These are phyloP conservation scores for Peromyscus eremicus DNA, from an alignment of 2,797 vertebrate genomes.

Conservation along the genomic window DNA sequence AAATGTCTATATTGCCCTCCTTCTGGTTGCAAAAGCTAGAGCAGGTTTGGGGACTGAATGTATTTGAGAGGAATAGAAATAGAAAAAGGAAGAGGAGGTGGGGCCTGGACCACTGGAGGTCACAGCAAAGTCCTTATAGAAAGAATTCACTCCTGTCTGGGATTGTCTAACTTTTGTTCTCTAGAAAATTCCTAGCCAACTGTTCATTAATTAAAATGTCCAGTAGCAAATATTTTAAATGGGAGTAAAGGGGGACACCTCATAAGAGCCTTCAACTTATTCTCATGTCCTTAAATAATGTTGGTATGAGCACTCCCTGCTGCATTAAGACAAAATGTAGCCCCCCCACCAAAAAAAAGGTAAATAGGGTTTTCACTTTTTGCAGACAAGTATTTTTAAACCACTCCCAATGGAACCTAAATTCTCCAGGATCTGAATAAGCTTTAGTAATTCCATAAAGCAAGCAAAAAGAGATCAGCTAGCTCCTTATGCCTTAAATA, in stretches of 20 bases:
- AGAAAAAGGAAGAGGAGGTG: background rate
- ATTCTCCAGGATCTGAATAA: background rate
- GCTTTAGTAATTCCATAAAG: background rate
- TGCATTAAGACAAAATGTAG: background rate
- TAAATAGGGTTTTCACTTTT: background rate
- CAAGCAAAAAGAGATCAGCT: background rate
- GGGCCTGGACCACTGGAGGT: no score
- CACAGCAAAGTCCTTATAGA: background rate
- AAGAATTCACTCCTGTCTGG: background rate
- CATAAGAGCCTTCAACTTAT: background rate
- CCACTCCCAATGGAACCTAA: background rate
- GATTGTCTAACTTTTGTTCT: background rate
- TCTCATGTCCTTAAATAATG: background rate
- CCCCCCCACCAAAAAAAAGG: background rate
- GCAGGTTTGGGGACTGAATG: background rate
- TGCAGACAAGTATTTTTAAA: conserved; percentile 42
- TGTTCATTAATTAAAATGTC: background rate
- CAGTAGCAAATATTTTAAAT: background rate
- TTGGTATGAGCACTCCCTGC: background rate
- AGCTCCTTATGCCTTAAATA: background rate
- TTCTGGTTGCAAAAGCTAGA: background rate
- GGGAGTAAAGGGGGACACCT: background rate
- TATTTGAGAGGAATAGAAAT: background rate
- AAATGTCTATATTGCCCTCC: background rate
- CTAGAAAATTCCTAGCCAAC: background rate